Percentiles rank a stretch among this genome's conserved stretches.
Conservation (phyloP, 2,888 invertebrate species). For the Camponotus fellah region DNA sequence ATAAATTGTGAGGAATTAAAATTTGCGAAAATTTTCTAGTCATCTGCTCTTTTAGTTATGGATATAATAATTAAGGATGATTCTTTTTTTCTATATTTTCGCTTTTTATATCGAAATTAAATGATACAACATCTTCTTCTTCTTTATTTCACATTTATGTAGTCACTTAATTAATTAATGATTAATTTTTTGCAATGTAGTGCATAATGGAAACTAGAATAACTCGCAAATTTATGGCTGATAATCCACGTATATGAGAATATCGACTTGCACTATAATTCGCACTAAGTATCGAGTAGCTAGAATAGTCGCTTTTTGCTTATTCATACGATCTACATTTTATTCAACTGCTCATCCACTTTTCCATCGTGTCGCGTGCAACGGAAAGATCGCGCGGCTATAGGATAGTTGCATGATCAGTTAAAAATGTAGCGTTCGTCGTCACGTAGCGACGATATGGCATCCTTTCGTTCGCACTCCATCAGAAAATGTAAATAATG, state of each 20-base stretch:
- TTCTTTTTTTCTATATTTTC: neutral
- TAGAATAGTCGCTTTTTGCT: neutral
- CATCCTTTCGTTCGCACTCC: slow-evolving; percentile 24
- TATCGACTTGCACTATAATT: slow-evolving; percentile 17
- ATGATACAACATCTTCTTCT: neutral
- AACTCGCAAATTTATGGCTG: neutral
- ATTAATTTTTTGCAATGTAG: neutral
- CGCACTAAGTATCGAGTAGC: neutral
- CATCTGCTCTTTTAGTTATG: neutral
- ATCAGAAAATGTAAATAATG: slow-evolving; percentile 47
- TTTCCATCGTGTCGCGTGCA: slow-evolving; percentile 2
- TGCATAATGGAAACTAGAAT: neutral
- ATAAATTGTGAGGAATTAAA: neutral
- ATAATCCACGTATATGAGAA: neutral
- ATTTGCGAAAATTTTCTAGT: neutral
- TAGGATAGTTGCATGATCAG: slow-evolving; percentile 19
- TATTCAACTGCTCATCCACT: slow-evolving; percentile 38
- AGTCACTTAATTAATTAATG: slow-evolving; percentile 1
- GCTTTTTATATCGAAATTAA: neutral
- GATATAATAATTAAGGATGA: neutral
- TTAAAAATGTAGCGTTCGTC: slow-evolving; percentile 42
- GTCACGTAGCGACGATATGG: slow-evolving; percentile 35
- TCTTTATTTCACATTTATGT: neutral
- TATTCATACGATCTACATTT: slow-evolving; percentile 44
- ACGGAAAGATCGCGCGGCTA: neutral